Conservation (phyloP, 2,888 invertebrate species). For the Mythimna vitellina region DNA sequence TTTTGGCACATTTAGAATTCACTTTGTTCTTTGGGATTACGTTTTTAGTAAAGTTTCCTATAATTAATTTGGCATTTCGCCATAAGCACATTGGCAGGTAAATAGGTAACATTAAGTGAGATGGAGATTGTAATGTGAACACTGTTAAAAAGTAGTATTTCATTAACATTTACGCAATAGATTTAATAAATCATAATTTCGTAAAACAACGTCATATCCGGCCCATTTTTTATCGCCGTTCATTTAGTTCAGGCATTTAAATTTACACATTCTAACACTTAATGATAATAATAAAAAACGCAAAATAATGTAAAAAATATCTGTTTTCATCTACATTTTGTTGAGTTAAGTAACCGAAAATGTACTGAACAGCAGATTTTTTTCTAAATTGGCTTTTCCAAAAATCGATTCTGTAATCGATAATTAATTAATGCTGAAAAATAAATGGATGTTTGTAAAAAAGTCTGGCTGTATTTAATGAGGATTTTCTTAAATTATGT, state of each 20-base stretch:
- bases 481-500: too few relatives aligned
- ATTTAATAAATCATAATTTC: neutral
- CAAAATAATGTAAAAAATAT: neutral
- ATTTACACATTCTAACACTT: neutral
- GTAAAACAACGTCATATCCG: neutral
- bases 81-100: constrained; percentile 22
- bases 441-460: neutral
- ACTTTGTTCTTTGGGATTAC: constrained; percentile 79
- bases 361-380: neutral
- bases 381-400: too few relatives aligned
- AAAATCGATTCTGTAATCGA: too few relatives aligned
- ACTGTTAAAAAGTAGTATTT: neutral
- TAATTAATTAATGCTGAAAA: neutral
- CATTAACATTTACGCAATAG: neutral
- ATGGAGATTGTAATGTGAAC: neutral
- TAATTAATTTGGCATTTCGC: constrained; percentile 40
- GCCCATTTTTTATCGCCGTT: neutral
- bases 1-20: constrained; percentile 88
- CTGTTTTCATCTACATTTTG: neutral
- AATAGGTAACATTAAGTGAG: constrained; percentile 27
- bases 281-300: too few relatives aligned
- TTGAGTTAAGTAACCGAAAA: neutral
- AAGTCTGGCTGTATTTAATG: neutral
- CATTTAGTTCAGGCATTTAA: neutral
- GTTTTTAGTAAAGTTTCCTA: constrained; percentile 41